phyloP scores from a whole-genome alignment of 2,888 invertebrate species.

The Brenthis hecate region DNA sequence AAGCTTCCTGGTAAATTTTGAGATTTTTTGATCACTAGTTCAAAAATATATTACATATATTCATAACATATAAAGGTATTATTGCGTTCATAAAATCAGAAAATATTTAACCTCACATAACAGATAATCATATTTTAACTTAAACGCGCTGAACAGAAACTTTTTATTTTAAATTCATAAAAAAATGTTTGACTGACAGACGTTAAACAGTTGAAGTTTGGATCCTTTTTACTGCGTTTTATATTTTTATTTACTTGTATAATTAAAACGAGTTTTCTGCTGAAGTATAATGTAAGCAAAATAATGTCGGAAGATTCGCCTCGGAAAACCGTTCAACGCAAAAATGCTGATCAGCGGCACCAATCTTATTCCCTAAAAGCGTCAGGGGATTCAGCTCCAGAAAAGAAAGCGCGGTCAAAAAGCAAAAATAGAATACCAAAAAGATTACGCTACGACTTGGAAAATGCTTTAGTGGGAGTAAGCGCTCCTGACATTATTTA shows the following conservation, averaged over 20 bases:
- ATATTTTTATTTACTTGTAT: constrained; percentile 10
- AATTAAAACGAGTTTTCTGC: constrained; percentile 6
- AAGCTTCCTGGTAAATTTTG: too few species aligned
- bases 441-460: constrained; percentile 66
- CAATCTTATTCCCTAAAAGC: constrained; percentile 36
- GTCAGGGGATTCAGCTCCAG: constrained; percentile 33
- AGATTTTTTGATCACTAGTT: too few species aligned
- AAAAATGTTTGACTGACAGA: neutral
- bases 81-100: too few species aligned
- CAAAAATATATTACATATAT: too few species aligned
- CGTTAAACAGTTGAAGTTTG: constrained; percentile 9
- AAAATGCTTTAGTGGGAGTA: constrained; percentile 71
- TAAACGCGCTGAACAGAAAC: too few species aligned
- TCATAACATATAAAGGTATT: too few species aligned
- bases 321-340: constrained; percentile 47
- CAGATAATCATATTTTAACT: too few species aligned
- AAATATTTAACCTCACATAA: too few species aligned
- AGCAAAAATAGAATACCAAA: constrained; percentile 63
- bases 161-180: neutral
- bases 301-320: constrained; percentile 32
- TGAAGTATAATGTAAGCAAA: constrained; percentile 14
- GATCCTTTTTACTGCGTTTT: constrained; percentile 21
- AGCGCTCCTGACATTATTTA: constrained; percentile 42
- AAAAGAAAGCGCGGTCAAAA: constrained; percentile 42
- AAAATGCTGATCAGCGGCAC: constrained; percentile 30